Evolutionary conservation across 2,797 vertebrate genomes (phyloP), one percentile per base, ranked within the genome.

Genomic region (Helostoma temminkii): DNA sequence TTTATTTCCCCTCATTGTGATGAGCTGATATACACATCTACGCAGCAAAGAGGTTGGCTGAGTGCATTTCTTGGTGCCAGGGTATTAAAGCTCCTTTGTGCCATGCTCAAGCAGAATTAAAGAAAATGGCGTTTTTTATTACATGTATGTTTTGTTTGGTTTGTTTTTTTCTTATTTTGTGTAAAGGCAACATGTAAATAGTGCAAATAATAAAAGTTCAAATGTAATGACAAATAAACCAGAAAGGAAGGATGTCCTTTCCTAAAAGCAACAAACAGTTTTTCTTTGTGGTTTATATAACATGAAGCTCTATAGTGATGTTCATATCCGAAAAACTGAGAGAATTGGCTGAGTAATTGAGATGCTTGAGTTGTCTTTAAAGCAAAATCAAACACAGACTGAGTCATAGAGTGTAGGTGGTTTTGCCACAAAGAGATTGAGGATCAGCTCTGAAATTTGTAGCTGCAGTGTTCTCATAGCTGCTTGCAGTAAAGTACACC

Each of bases 161-260:
- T 53, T 77, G 76, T 82, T 87, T 75, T 73, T 78, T 30, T 70
- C 81, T 66, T 60, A 76, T 80, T 34, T 71, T 86, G 82, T 92
- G 88, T 89, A 71, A 89, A 83, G 74, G 89, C 74, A 65, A 87
- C 59, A 39, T 93, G 92, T 93, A 93, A 59, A 93, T 92, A 92
- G 15, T 90, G 87, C 84, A 92, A 91, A 91, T 89, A 91, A 91
- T 89, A 89, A 89, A 75, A 90, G 83, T 84, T 88, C 66, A 90
- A 88, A 89, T 91, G 88, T 90, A 90, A 87, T 88, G 83, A 88
- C 74, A 88, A 91, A 88, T 74, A 91, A 83, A 86, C 69, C 78
- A 80, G 62, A 87, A 87, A 80, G 80, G 69, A 86, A 83, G 76
- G 71, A 76, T 19, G 26, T 63, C 72, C 77, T 88, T 85, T 86